phyloP scores from a whole-genome alignment of 2,797 vertebrate species.

The Intellagama lesueurii region DNA sequence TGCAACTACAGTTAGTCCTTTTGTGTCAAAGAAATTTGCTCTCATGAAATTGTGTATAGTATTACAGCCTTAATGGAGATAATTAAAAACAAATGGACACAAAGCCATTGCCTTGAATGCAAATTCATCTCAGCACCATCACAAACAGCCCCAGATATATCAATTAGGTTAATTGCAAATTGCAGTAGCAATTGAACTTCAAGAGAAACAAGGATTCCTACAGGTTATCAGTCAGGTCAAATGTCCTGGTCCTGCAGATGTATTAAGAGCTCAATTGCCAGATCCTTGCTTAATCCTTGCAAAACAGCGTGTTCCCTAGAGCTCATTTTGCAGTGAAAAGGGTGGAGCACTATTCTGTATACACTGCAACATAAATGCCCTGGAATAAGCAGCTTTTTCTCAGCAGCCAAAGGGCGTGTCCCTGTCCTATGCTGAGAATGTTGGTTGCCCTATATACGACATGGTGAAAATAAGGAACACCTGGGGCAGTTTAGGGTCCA shows the following conservation, averaged over 20 bases:
- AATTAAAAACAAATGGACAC: not conserved
- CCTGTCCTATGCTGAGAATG: not conserved
- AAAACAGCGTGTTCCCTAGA: not conserved
- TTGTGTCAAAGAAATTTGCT: not conserved
- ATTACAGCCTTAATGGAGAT: not conserved
- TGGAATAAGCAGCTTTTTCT: not conserved
- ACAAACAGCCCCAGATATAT: not conserved
- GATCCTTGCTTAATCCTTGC: not conserved
- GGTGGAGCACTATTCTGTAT: not conserved
- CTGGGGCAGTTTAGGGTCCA: not conserved
- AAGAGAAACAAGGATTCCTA: not conserved
- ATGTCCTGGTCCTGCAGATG: not conserved
- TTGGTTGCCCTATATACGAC: not conserved
- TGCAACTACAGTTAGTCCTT: not conserved
- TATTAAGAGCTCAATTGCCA: not conserved
- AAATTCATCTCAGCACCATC: not conserved
- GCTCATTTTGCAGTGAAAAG: constrained; percentile 1
- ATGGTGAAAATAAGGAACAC: not conserved
- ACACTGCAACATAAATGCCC: not conserved
- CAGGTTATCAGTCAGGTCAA: not conserved
- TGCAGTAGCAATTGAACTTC: not conserved
- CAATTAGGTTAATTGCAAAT: not conserved
- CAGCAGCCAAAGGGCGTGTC: constrained; percentile 13
- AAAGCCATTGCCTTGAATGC: not conserved
- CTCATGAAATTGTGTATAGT: not conserved